These are phyloP conservation scores for Dreissena rostriformis DNA, from an alignment of 1,140 invertebrate species.

Conservation along the genomic window DNA sequence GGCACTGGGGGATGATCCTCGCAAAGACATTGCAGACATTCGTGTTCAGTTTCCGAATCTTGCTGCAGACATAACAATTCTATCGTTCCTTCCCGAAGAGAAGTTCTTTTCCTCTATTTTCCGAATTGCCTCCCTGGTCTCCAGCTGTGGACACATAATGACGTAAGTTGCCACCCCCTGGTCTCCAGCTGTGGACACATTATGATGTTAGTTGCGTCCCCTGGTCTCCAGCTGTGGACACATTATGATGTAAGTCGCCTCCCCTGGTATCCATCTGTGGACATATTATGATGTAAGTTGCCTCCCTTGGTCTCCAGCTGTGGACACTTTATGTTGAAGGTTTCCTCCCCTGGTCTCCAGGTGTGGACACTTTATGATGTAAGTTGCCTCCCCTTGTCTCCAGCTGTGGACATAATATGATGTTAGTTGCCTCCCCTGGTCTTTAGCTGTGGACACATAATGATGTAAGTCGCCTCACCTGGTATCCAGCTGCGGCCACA, in stretches of 20 bases:
- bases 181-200: no score
- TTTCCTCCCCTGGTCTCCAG: no score
- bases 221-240: slow-evolving; percentile 84
- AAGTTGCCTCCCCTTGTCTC: slow-evolving; percentile 81
- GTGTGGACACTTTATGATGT: no score
- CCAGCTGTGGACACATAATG: slow-evolving; percentile 86
- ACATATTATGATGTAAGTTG: no score
- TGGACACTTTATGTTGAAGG: no score
- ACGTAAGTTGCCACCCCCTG: slow-evolving; percentile 77
- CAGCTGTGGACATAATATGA: slow-evolving; percentile 87
- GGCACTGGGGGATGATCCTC: slow-evolving; percentile 83
- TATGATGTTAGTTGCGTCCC: slow-evolving; percentile 78
- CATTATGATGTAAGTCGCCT: slow-evolving; percentile 82
- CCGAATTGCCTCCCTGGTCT: slow-evolving; percentile 83
- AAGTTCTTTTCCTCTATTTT: slow-evolving; percentile 85
- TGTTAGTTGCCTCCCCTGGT: slow-evolving; percentile 63
- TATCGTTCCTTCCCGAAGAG: slow-evolving; percentile 80
- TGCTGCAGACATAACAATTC: slow-evolving; percentile 82
- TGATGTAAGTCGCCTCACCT: no score
- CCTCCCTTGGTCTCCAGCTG: no score
- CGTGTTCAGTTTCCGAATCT: slow-evolving; percentile 82
- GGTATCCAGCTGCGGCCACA: no score
- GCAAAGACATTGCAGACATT: slow-evolving; percentile 84
- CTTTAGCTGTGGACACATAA: no score
- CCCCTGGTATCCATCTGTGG: no score